Evolutionary conservation across 2,888 invertebrate species (phyloP).

Genomic region (Troides aeacus): DNA sequence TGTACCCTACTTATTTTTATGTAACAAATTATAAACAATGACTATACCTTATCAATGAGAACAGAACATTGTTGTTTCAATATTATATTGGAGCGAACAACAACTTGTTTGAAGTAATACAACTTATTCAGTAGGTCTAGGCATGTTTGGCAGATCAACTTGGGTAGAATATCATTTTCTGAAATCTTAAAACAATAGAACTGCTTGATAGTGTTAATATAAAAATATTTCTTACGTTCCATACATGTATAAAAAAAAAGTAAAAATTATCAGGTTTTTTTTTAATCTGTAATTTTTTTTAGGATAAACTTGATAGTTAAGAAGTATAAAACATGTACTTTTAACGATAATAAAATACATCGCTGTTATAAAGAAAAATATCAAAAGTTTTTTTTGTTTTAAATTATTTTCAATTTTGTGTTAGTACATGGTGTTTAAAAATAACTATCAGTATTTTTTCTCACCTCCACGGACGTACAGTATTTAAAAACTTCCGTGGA

Average conservation of each 20-base stretch:
- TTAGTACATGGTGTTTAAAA: not conserved
- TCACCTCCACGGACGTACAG: constrained; percentile 73
- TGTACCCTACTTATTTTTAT: not conserved
- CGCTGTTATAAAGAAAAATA: too few species aligned
- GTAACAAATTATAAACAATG: not conserved
- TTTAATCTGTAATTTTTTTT: too few species aligned
- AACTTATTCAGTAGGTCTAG: constrained; percentile 64
- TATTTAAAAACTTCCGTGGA: constrained; percentile 68
- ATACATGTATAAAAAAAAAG: too few species aligned
- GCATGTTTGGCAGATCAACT: constrained; percentile 69
- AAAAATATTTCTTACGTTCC: too few species aligned
- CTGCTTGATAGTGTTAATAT: not conserved
- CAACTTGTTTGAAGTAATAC: constrained; percentile 72
- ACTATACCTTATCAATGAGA: constrained; percentile 41
- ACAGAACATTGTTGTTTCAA: constrained; percentile 57
- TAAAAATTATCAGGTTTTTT: too few species aligned
- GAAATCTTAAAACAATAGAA: constrained; percentile 52
- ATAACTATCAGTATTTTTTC: not conserved
- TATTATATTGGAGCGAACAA: constrained; percentile 64
- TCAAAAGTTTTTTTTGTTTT: too few species aligned
- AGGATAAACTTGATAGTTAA: too few species aligned
- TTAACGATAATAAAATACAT: too few species aligned
- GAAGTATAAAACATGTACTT: too few species aligned
- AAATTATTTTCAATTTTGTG: too few species aligned
- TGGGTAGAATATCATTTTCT: constrained; percentile 61